These are phyloP conservation scores for Piliocolobus tephrosceles DNA, from an alignment of 2,113 vertebrate species.

Conservation along the genomic window DNA sequence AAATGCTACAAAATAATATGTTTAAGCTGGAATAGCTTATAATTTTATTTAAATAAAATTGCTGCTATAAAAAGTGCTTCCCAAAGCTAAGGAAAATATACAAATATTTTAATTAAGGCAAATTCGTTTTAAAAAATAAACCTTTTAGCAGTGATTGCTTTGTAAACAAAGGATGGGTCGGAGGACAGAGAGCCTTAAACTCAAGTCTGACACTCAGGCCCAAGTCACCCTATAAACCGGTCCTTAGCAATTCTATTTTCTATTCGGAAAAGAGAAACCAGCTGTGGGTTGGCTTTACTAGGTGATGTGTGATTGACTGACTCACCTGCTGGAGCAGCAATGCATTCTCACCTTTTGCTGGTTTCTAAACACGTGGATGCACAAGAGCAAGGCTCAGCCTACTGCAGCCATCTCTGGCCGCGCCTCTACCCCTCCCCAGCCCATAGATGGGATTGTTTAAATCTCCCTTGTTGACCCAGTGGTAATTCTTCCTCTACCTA, in stretches of 20 bases:
- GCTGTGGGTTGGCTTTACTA: slow-evolving; percentile 71
- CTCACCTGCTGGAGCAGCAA: slow-evolving; percentile 72
- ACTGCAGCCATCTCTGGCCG: not conserved
- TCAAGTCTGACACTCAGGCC: slow-evolving; percentile 70
- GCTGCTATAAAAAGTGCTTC: slow-evolving; percentile 57
- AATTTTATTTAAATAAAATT: slow-evolving; percentile 71
- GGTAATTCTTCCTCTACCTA: slow-evolving; percentile 40
- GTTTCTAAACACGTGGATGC: slow-evolving; percentile 28
- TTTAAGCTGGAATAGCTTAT: slow-evolving; percentile 63
- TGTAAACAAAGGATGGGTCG: slow-evolving; percentile 72
- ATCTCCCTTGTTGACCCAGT: slow-evolving; percentile 21
- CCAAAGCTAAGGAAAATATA: slow-evolving; percentile 69
- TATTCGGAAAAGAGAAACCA: slow-evolving; percentile 72
- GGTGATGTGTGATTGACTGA: slow-evolving; percentile 66
- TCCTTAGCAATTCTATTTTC: slow-evolving; percentile 76
- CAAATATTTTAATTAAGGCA: slow-evolving; percentile 77
- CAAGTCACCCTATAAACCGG: slow-evolving; percentile 69
- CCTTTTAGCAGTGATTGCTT: slow-evolving; percentile 65
- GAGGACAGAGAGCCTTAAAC: slow-evolving; percentile 60
- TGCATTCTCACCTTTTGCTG: slow-evolving; percentile 72
- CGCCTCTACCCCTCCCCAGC: not conserved
- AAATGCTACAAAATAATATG: slow-evolving; percentile 68
- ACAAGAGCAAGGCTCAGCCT: not conserved
- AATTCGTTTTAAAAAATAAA: slow-evolving; percentile 66
- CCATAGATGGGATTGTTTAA: not conserved